These are phyloP conservation scores for Saguinus imperator DNA, from an alignment of 2,113 vertebrate genomes.

Conservation along the genomic window DNA sequence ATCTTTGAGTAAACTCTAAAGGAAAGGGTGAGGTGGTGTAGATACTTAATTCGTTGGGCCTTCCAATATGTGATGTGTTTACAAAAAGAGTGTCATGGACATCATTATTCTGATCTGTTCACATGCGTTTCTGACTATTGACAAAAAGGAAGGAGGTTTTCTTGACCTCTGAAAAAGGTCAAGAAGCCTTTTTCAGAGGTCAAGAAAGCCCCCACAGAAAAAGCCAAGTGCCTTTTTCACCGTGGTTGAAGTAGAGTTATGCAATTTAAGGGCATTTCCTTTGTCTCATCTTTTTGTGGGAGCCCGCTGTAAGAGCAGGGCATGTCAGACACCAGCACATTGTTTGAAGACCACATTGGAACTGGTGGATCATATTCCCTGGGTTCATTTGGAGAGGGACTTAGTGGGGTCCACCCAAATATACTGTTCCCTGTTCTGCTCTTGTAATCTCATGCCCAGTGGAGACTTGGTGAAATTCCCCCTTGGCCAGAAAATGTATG, in stretches of 20 bases:
- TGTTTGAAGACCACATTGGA: not conserved
- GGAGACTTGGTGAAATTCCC: not conserved
- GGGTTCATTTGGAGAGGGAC: not conserved
- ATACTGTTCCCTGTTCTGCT: not conserved
- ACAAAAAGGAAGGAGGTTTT: not conserved
- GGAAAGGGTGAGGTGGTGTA: constrained; percentile 47
- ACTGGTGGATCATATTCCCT: not conserved
- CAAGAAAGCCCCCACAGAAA: not conserved
- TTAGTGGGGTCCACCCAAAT: not conserved
- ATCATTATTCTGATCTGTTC: not conserved
- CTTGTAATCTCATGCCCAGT: not conserved
- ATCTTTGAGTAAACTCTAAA: constrained; percentile 62
- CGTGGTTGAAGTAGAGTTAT: not conserved
- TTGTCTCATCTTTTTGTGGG: not conserved
- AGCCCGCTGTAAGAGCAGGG: not conserved
- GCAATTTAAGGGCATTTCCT: not conserved
- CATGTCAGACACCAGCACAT: not conserved
- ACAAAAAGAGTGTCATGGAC: not conserved
- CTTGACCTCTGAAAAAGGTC: not conserved
- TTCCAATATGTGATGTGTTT: not conserved
- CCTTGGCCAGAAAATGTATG: not conserved
- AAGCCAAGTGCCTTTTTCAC: not conserved
- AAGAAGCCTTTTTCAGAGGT: no score
- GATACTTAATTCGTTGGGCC: not conserved
- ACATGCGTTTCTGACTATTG: not conserved